Percentiles rank a stretch among this genome's conserved stretches.
Evolutionary conservation across 2,888 invertebrate species (phyloP).

Genomic region (Caenorhabditis sp.): DNA sequence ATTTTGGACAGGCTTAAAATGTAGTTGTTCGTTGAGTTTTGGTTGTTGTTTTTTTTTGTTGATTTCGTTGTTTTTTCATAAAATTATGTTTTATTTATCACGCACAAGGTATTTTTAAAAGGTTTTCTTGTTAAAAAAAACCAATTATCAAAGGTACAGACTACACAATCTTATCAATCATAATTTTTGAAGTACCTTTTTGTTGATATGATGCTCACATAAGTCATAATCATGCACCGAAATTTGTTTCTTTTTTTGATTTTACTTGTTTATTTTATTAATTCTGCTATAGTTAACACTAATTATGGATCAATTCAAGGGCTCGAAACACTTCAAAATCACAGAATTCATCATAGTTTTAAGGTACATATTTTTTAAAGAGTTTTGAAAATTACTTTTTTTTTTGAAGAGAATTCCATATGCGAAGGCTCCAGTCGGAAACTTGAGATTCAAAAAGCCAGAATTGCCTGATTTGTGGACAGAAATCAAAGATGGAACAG

Average conservation of each 20-base stretch:
- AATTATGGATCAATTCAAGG: background rate
- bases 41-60: slow-evolving; percentile 4
- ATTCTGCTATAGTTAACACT: background rate
- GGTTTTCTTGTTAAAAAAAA: too few species aligned
- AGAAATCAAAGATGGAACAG: slow-evolving; percentile 45
- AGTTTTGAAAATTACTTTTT: background rate
- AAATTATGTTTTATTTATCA: background rate
- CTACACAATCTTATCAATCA: too few species aligned
- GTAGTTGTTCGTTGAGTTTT: background rate
- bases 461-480: slow-evolving; percentile 45
- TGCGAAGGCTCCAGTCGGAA: slow-evolving; percentile 56
- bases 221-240: background rate
- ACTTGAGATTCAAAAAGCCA: slow-evolving; percentile 52
- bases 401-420: slow-evolving; percentile 53
- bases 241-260: background rate
- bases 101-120: too few species aligned
- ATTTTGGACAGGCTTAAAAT: slow-evolving; percentile 49
- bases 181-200: too few species aligned
- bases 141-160: too few species aligned
- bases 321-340: background rate
- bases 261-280: background rate
- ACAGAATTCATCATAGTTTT: background rate
- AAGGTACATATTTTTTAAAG: background rate
- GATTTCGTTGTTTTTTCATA: background rate
- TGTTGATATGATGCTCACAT: too few species aligned